Evolutionary conservation across 2,797 vertebrate species (phyloP).

Genomic region (Labroides dimidiatus): DNA sequence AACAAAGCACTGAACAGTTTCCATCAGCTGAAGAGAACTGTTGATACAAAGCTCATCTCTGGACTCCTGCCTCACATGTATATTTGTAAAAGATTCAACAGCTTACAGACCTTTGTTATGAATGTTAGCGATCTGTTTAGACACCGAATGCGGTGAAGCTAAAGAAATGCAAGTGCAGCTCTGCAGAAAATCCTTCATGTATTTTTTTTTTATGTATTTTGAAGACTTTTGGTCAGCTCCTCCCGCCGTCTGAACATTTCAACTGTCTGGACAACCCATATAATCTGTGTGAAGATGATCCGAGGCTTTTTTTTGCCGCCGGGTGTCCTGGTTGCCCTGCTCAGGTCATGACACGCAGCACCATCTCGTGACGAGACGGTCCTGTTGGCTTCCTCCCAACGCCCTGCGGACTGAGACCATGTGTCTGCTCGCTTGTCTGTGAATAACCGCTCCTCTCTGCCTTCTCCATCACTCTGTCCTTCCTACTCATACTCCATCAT

Average conservation of each 20-base stretch:
- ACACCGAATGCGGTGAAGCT: no score
- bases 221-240: not conserved
- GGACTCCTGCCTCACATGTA: no score
- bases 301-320: slow-evolving; percentile 31
- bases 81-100: no score
- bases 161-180: not conserved
- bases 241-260: slow-evolving; percentile 18
- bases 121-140: no score
- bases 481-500: slow-evolving; percentile 32
- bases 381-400: slow-evolving; percentile 63
- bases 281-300: slow-evolving; percentile 39
- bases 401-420: slow-evolving; percentile 64
- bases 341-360: slow-evolving; percentile 64
- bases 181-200: not conserved
- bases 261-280: slow-evolving; percentile 34
- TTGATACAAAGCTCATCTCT: not conserved
- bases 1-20: not conserved
- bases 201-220: not conserved
- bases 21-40: not conserved
- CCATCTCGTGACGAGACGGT: slow-evolving; percentile 65
- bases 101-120: no score
- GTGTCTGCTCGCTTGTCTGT: slow-evolving; percentile 65
- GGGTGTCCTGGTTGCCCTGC: slow-evolving; percentile 55
- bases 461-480: slow-evolving; percentile 37
- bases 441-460: slow-evolving; percentile 49